Conservation (phyloP, 92 coral and sea anemone genomes). For the Zoanthus solanderi region DNA sequence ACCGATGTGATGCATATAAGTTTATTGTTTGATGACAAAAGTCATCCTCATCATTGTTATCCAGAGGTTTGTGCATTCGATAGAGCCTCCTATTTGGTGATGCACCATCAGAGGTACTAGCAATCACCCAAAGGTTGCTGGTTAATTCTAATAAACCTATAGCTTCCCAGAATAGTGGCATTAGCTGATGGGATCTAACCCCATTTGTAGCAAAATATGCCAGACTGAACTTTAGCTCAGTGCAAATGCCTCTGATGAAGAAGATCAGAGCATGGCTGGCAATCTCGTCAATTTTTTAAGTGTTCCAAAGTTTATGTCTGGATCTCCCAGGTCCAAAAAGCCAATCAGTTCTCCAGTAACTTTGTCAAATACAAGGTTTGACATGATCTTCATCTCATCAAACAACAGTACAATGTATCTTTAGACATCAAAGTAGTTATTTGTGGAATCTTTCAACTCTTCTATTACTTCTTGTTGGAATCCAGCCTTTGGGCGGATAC, state of each 20-base stretch:
- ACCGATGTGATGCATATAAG: too few species aligned
- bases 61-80: constrained; percentile 61
- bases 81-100: constrained; percentile 1
- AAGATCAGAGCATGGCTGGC: constrained; percentile 72
- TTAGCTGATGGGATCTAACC: constrained; percentile 68
- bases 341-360: not conserved
- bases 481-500: constrained; percentile 61
- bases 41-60: constrained; percentile 1
- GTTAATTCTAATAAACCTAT: constrained; percentile 57
- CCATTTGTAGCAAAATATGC: constrained; percentile 80
- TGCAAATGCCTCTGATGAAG: constrained; percentile 67
- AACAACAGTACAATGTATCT: constrained; percentile 21
- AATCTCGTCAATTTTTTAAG: constrained; percentile 58
- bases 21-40: too few species aligned
- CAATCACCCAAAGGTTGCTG: constrained; percentile 71
- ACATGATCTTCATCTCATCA: constrained; percentile 10
- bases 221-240: constrained; percentile 67
- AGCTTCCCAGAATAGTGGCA: constrained; percentile 75
- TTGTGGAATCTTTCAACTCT: not conserved
- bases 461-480: constrained; percentile 40
- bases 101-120: constrained; percentile 71
- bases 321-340: constrained; percentile 53
- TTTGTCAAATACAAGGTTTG: not conserved
- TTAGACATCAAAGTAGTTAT: constrained; percentile 24
- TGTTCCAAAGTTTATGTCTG: constrained; percentile 66